Conservation (phyloP, 1,140 invertebrate genomes). For the Bradysia coprophila region DNA sequence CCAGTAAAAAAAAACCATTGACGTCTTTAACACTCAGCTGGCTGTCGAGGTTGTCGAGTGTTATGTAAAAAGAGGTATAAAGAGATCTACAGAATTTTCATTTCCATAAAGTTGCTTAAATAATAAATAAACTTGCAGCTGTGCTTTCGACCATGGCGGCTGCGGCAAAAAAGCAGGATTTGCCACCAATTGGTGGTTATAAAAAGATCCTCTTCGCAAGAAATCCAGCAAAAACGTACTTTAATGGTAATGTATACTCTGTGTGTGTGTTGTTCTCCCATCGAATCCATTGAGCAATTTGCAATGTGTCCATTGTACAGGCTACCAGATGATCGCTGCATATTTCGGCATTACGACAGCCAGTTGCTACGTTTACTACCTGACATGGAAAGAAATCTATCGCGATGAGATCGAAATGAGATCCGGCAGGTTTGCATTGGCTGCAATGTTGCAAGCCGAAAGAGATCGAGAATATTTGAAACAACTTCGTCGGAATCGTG, state of each 20-base stretch:
- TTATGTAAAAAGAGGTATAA: no score
- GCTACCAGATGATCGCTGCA: slow-evolving; percentile 31
- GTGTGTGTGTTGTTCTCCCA: not conserved
- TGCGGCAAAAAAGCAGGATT: slow-evolving; percentile 43
- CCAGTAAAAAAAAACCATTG: no score
- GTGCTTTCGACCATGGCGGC: no score
- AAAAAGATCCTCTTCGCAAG: slow-evolving; percentile 49
- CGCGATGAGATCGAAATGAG: slow-evolving; percentile 48
- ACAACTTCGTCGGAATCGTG: slow-evolving; percentile 57
- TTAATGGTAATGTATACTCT: slow-evolving; percentile 34
- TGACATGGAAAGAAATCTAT: slow-evolving; percentile 29
- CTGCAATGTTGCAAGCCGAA: slow-evolving; percentile 61
- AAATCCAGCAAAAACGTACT: slow-evolving; percentile 44
- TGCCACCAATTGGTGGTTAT: slow-evolving; percentile 73
- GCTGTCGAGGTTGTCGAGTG: no score
- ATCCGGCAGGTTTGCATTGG: slow-evolving; percentile 50
- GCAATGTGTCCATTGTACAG: slow-evolving; percentile 20
- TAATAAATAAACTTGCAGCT: no score
- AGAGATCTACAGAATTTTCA: no score
- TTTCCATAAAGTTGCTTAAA: no score
- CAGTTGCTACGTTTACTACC: slow-evolving; percentile 34
- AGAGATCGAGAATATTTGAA: slow-evolving; percentile 65
- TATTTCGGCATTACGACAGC: slow-evolving; percentile 37
- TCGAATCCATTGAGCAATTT: not conserved
- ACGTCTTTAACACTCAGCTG: no score